Evolutionary conservation across 2,113 vertebrate genomes (phyloP).

Genomic region (Chauna torquata): DNA sequence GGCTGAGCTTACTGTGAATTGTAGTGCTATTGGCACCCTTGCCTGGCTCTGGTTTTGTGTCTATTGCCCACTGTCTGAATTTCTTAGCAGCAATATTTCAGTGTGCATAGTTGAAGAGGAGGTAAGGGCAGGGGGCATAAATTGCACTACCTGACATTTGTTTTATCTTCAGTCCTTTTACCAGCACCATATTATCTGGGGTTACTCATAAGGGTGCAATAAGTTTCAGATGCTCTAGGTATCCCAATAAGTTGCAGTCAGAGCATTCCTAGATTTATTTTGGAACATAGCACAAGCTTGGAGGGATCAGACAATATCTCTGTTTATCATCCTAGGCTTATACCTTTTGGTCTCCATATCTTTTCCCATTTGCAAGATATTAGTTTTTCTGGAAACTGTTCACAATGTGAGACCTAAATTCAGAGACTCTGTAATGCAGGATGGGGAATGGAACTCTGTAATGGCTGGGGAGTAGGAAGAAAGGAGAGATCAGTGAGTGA

Average conservation of each 20-base stretch:
- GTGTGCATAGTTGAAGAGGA: not conserved
- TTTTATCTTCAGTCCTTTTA: not conserved
- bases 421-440: not conserved
- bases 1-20: not conserved
- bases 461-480: not conserved
- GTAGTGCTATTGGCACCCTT: not conserved
- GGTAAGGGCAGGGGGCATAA: not conserved
- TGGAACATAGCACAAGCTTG: not conserved
- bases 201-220: not conserved
- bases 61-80: not conserved
- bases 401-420: not conserved
- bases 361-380: not conserved
- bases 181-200: not conserved
- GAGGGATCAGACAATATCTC: not conserved
- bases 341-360: not conserved
- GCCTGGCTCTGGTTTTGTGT: not conserved
- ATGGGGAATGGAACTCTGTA: no score
- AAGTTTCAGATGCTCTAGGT: not conserved
- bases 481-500: not conserved
- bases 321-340: not conserved
- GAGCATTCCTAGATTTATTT: not conserved
- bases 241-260: not conserved
- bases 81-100: not conserved
- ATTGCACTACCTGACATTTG: rapidly evolving
- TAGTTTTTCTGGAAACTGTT: not conserved